A percentile compares a stretch with the other conserved stretches of the same genome.
phyloP scores from a whole-genome alignment of 2,113 vertebrate genomes.

The Malurus alboscapulatus region DNA sequence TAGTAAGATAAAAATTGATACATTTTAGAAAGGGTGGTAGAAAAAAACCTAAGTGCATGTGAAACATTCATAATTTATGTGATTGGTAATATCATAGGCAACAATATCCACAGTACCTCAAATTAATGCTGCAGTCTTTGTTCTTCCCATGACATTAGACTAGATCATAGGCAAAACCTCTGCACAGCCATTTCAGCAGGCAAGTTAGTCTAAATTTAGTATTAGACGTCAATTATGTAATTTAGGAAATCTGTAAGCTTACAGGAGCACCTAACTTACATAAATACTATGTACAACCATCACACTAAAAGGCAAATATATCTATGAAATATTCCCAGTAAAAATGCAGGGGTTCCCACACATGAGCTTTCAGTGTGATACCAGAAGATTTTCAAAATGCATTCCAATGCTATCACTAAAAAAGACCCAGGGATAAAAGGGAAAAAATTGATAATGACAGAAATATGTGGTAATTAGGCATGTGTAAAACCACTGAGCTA shows the following conservation, averaged over 20 bases:
- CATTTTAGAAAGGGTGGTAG: background rate
- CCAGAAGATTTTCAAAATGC: background rate
- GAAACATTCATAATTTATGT: background rate
- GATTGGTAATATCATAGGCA: background rate
- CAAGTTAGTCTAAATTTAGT: background rate
- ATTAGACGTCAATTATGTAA: background rate
- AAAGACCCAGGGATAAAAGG: background rate
- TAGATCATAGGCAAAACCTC: background rate
- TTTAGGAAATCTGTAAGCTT: background rate
- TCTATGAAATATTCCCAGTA: background rate
- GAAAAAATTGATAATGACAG: background rate
- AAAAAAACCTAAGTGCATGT: background rate
- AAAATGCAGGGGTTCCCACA: background rate
- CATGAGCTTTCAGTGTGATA: background rate
- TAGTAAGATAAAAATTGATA: background rate
- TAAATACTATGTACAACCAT: background rate
- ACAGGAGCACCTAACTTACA: background rate
- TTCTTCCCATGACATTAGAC: background rate
- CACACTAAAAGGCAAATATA: background rate
- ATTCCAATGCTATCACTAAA: background rate
- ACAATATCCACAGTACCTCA: background rate
- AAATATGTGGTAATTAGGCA: background rate
- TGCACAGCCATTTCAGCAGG: background rate
- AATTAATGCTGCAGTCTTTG: background rate
- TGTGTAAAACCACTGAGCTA: background rate